These are phyloP conservation scores for Melanostigma gelatinosum DNA, from an alignment of 2,113 vertebrate species.

Conservation along the genomic window DNA sequence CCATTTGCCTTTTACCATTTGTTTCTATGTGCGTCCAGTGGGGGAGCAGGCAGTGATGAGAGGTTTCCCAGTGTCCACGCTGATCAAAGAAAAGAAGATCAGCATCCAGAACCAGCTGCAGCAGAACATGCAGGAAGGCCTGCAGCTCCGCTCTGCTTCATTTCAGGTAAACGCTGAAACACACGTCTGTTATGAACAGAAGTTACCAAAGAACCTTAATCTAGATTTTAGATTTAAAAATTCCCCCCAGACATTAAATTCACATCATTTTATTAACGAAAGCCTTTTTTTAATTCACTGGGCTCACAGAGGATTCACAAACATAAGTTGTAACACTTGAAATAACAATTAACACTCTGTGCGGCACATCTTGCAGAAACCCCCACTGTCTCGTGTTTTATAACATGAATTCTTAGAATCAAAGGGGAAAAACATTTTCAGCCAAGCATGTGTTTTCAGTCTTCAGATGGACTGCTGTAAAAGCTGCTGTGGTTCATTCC, in stretches of 20 bases:
- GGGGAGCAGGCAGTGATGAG: conserved; percentile 95
- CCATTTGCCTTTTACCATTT: background rate
- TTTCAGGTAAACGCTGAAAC: conserved; percentile 88
- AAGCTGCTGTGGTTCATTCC: conserved; percentile 74
- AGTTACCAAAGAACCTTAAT: background rate
- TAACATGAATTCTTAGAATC: conserved; percentile 32
- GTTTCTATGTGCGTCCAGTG: conserved; percentile 80
- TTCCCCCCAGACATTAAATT: background rate
- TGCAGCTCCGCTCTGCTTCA: conserved; percentile 93
- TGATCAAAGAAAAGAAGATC: conserved; percentile 98
- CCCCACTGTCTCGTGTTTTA: conserved; percentile 9
- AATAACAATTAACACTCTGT: conserved; percentile 7
- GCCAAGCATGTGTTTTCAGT: conserved; percentile 70
- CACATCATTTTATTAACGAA: background rate
- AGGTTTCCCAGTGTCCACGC: conserved; percentile 93
- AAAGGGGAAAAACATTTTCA: conserved; percentile 25
- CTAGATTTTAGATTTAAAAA: background rate
- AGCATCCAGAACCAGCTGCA: conserved; percentile 95
- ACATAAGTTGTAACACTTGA: conserved; percentile 1
- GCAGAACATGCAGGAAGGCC: conserved; percentile 95
- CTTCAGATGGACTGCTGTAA: conserved; percentile 59
- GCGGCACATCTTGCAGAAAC: conserved; percentile 6
- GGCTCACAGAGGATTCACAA: background rate
- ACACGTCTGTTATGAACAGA: background rate
- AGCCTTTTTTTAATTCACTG: background rate